Base-by-base conservation (phyloP, 2,113 vertebrate genomes). In the Nanorana parkeri region DNA sequence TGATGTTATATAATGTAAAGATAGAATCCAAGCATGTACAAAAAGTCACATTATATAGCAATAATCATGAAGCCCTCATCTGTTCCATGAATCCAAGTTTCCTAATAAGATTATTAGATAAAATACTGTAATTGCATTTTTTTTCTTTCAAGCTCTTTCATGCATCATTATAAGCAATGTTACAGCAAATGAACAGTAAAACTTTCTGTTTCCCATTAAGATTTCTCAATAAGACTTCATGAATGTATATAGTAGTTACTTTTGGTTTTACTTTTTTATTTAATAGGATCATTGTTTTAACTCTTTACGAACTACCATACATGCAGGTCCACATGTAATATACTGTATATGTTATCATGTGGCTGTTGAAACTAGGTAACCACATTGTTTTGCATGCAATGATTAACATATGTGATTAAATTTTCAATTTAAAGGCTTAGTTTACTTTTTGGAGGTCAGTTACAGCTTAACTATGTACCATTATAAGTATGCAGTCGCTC, bases 181-280 rank as follows among this genome's bases (percentile, higher is more conserved):
- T 75, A 75, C 55, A 58, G 28, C 60, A 60, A 75, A 75, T 75
- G 72, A 61, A 61, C 72, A 75, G 72, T 75, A 60, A 56, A 75
- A 75, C 58, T 75, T 75, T 75, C 55, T 75, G 72, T 61, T 75
- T 75, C 55, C 60, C 17, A 75, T 41, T 74, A 74, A 58, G 54
- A 74, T 17, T 75, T 56, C 36, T 54, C 21, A 61, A 61, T 41
- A 61, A 75, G 54, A 41, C 28, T 74, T 71, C 54, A 20, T 58
- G 26, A 61, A 16, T 75, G 23, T 36, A 1, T 11, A 28, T 16
- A 71, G 52, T 51, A 71, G 47, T 71, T 71, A 19, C 10, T 11
- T 19, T 51, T 71, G 26, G 26, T 41, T 41, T 75, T 41, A 21
- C 6, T 75, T 60, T 13, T 17, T 61, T 74, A 13, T 28, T 60